Conservation (phyloP, 2,113 vertebrate species). For the Dendropsophus ebraccatus region DNA sequence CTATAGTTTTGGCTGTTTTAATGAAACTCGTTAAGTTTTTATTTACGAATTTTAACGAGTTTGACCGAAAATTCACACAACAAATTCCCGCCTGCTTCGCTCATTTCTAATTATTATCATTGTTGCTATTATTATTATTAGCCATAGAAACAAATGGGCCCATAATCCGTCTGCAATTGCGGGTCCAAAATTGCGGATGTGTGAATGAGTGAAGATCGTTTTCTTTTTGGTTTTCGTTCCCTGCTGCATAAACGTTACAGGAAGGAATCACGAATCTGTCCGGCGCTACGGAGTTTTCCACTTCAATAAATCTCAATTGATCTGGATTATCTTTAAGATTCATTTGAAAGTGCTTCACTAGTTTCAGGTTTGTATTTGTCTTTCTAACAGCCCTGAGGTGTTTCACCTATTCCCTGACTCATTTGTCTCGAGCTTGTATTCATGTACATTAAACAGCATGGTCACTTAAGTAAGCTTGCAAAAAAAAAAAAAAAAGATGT, state of each 20-base stretch:
- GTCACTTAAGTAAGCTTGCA: conserved; percentile 35
- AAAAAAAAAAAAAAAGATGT: conserved; percentile 26
- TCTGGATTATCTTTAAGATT: conserved; percentile 49
- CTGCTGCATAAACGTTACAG: conserved; percentile 3
- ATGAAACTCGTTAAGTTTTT: no score
- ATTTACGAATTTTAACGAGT: no score
- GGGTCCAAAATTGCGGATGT: no score
- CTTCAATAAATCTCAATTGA: conserved; percentile 54
- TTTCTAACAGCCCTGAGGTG: conserved; percentile 50
- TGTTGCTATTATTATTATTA: no score
- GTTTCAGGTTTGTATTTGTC: conserved; percentile 50
- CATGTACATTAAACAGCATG: conserved; percentile 48
- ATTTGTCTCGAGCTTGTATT: conserved; percentile 52
- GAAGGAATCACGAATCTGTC: neutral
- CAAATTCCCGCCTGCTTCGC: no score
- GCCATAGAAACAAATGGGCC: no score
- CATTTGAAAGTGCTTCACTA: conserved; percentile 50
- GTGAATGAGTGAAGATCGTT: neutral
- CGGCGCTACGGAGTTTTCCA: neutral
- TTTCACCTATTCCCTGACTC: conserved; percentile 46
- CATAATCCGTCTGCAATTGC: no score
- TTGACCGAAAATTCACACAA: no score
- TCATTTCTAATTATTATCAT: no score
- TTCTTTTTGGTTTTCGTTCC: neutral
- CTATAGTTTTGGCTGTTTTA: no score